These are phyloP conservation scores for Zoanthus gigantus DNA, from an alignment of 92 coral and sea anemone genomes.

Conservation along the genomic window DNA sequence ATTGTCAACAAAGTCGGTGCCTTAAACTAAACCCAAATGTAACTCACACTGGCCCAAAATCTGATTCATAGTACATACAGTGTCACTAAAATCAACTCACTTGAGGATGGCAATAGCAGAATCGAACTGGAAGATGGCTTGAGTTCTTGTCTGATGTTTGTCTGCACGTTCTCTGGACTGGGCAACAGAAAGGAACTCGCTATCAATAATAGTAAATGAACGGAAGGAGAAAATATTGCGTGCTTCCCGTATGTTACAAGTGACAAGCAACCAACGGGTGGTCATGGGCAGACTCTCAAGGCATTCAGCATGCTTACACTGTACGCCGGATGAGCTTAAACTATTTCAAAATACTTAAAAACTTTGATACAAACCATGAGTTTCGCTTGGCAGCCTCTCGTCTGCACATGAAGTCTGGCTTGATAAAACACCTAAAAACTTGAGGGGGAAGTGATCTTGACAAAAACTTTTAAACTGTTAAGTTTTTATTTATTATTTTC, in stretches of 20 bases:
- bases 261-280: conserved; percentile 50
- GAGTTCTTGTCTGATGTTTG: background rate
- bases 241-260: conserved; percentile 35
- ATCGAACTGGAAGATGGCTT: background rate
- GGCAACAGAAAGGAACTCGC: conserved; percentile 31
- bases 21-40: background rate
- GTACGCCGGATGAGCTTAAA: conserved; percentile 36
- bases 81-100: conserved; percentile 16
- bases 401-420: conserved; percentile 17
- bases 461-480: conserved; percentile 15
- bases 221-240: conserved; percentile 34
- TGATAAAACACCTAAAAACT: background rate
- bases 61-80: background rate
- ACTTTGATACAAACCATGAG: conserved; percentile 35
- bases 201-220: conserved; percentile 33
- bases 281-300: conserved; percentile 25
- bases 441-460: background rate
- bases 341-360: conserved; percentile 25
- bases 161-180: conserved; percentile 29
- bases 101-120: conserved; percentile 12
- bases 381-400: background rate
- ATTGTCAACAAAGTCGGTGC: background rate
- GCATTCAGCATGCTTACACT: conserved; percentile 15
- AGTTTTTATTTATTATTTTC: conserved; percentile 26
- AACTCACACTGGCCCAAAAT: background rate